Percentiles rank a stretch among this genome's conserved stretches.
phyloP scores from a whole-genome alignment of 30 jellyfish, hydroid and myxozoan species.

The Chrysaora quinquecirrha region DNA sequence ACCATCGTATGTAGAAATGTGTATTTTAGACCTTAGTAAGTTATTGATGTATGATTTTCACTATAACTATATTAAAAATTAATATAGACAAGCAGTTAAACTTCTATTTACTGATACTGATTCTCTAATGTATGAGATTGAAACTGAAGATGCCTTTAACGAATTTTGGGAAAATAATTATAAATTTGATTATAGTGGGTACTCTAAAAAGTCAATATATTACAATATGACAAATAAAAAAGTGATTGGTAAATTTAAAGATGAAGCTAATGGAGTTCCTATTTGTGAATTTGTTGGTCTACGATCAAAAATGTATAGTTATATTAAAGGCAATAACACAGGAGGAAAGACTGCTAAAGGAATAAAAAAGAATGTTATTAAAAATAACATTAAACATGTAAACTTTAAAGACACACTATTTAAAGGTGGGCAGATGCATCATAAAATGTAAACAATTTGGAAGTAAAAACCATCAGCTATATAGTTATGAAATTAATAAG shows the following conservation, averaged over 20 bases:
- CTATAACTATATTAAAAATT: constrained; percentile 54
- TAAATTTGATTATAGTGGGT: constrained; percentile 49
- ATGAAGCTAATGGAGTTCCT: constrained; percentile 45
- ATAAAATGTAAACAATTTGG: constrained; percentile 36
- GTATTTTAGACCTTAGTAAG: constrained; percentile 70
- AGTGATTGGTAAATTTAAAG: constrained; percentile 58
- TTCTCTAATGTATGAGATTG: constrained; percentile 50
- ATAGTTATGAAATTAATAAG: constrained; percentile 20
- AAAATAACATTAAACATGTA: constrained; percentile 16
- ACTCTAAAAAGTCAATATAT: background rate
- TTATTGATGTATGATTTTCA: constrained; percentile 73
- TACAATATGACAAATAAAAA: constrained; percentile 35
- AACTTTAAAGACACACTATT: constrained; percentile 30
- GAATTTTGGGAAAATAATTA: constrained; percentile 34
- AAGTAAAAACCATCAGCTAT: constrained; percentile 40
- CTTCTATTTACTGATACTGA: constrained; percentile 79
- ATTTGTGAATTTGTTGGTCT: constrained; percentile 62
- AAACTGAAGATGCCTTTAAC: constrained; percentile 62
- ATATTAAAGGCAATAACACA: constrained; percentile 7
- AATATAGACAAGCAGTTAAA: constrained; percentile 36
- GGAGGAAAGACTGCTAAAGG: constrained; percentile 63
- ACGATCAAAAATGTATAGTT: constrained; percentile 57
- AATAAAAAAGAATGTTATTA: constrained; percentile 36
- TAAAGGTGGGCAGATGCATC: constrained; percentile 15
- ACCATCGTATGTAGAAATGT: constrained; percentile 68